These are phyloP conservation scores for Gryon sp. DNA, from an alignment of 1,140 invertebrate genomes.

Conservation along the genomic window DNA sequence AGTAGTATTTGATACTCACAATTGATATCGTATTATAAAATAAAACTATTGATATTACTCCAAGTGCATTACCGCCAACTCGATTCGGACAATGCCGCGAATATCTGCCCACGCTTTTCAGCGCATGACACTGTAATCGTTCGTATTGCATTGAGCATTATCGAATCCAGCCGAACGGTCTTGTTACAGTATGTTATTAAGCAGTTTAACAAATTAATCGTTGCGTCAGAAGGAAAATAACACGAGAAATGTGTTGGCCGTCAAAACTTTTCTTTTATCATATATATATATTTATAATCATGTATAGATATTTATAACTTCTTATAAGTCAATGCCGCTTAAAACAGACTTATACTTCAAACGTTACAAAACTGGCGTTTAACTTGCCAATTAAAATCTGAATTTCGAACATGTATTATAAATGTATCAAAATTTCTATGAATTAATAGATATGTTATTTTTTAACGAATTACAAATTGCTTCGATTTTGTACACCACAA, in stretches of 20 bases:
- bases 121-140: slow-evolving; percentile 33
- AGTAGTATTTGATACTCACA: too few species aligned
- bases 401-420: too few species aligned
- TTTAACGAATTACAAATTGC: slow-evolving; percentile 7
- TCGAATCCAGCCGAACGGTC: slow-evolving; percentile 26
- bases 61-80: slow-evolving; percentile 46
- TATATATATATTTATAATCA: too few species aligned
- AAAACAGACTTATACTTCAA: too few species aligned
- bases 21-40: slow-evolving; percentile 30
- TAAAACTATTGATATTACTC: slow-evolving; percentile 39
- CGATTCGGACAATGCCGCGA: slow-evolving; percentile 50
- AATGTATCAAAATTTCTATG: too few species aligned
- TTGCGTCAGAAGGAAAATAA: slow-evolving; percentile 61
- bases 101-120: slow-evolving; percentile 45
- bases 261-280: slow-evolving; percentile 30
- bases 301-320: too few species aligned
- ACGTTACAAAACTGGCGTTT: too few species aligned
- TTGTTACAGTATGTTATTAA: slow-evolving; percentile 55
- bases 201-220: slow-evolving; percentile 62
- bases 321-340: too few species aligned
- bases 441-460: too few species aligned
- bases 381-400: too few species aligned
- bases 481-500: background rate
- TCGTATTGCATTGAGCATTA: slow-evolving; percentile 31
- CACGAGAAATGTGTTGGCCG: slow-evolving; percentile 36